Evolutionary conservation across 2,797 vertebrate species (phyloP).

Genomic region (Pseudochirops cupreus): DNA sequence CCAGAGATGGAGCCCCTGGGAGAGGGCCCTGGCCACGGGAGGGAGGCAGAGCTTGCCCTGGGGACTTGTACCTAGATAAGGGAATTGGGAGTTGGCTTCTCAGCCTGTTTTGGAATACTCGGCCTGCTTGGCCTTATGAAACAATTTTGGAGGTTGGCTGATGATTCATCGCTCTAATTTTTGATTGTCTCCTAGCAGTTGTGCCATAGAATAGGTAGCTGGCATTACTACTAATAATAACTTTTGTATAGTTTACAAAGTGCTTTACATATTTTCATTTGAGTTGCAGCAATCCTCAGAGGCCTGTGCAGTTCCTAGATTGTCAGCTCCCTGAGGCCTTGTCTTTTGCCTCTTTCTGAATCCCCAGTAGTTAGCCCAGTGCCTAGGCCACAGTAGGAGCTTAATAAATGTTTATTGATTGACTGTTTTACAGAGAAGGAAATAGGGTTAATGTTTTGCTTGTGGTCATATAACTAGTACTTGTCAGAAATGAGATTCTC

Average conservation of each 20-base stretch:
- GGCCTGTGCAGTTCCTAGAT: background rate
- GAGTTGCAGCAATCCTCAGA: background rate
- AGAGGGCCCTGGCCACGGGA: background rate
- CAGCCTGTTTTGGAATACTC: background rate
- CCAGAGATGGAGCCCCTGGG: background rate
- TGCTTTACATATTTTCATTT: background rate
- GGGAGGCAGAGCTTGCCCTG: background rate
- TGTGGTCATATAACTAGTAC: background rate
- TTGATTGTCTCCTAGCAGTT: background rate
- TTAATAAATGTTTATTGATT: background rate
- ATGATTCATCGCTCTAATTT: background rate
- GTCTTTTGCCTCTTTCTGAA: background rate
- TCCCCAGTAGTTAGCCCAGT: background rate
- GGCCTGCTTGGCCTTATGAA: conserved; percentile 15
- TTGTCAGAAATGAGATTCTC: background rate
- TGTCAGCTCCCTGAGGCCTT: background rate
- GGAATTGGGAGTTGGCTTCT: background rate
- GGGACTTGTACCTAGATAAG: background rate
- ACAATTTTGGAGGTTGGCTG: conserved; percentile 37
- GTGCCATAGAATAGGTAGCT: background rate
- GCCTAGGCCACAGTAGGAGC: background rate
- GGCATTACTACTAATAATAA: background rate
- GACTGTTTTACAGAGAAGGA: background rate
- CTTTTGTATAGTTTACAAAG: background rate
- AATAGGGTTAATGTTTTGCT: background rate